phyloP scores from a whole-genome alignment of 2,113 vertebrate genomes.

The Pionites leucogaster region DNA sequence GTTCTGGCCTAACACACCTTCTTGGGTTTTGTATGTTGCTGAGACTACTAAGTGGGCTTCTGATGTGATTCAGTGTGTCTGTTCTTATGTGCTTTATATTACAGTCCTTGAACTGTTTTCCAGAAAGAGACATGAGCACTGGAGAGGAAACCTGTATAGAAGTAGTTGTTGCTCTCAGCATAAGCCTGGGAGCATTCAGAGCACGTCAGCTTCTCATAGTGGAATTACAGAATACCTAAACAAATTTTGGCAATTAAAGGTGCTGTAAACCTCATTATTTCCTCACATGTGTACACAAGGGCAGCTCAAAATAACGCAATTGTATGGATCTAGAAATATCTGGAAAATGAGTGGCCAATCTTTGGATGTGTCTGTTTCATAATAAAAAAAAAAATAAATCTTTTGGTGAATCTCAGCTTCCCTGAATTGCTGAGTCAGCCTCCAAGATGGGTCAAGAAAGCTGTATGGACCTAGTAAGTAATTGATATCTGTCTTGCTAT shows the following conservation, averaged over 20 bases:
- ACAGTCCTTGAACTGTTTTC: not conserved
- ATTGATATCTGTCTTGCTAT: not conserved
- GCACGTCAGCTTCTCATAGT: not conserved
- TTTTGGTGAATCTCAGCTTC: not conserved
- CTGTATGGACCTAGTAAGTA: not conserved
- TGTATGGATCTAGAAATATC: not conserved
- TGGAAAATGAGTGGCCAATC: not conserved
- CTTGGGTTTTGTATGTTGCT: not conserved
- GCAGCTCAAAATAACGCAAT: not conserved
- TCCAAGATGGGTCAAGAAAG: not conserved
- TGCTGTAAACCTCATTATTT: not conserved
- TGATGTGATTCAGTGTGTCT: not conserved
- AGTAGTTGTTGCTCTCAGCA: fast-evolving
- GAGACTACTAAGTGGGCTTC: not conserved
- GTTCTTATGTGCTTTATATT: not conserved
- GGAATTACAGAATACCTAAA: not conserved
- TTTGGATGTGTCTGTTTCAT: not conserved
- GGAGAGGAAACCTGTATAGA: not conserved
- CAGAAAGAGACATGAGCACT: not conserved
- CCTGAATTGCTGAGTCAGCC: not conserved
- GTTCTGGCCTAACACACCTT: not conserved
- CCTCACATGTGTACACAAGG: not conserved
- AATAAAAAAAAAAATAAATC: not conserved
- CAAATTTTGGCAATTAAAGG: not conserved
- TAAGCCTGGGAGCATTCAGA: not conserved